Evolutionary conservation across 2,888 invertebrate species (phyloP), one percentile per base, ranked within the genome.

Genomic region (Cloeon dipterum): DNA sequence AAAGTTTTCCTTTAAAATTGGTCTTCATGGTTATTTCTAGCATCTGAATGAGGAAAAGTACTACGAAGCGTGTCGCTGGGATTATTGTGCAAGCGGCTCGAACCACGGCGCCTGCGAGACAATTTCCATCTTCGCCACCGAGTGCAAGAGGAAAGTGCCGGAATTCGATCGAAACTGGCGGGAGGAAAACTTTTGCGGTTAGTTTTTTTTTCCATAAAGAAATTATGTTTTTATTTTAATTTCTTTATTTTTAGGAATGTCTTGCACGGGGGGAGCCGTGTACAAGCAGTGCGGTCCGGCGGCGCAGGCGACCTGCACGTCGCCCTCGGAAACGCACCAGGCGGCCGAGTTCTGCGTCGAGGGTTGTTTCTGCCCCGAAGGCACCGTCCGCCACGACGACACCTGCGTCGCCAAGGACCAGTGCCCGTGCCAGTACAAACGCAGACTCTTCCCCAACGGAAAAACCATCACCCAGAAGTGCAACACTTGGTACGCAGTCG

Each of bases 331-430:
- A 39, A 41, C 46, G 1, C 42, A 49, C 3, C 44, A 45, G 19
- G 49, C 40, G 33, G 42, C 55, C 0, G 52, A 59, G 4, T 56
- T 63, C 20, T 89, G 88, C 48, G 73, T 76, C 36, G 86, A 88
- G 50, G 89, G 89, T 1, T 89, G 89, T 53, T 85, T 76, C 59
- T 89, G 89, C 51, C 83, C 86, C 0, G 59, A 66, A 13, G 83
- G 81, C 0, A 68, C 73, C 0, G 66, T 83, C 2, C 59, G 79
- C 5, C 74, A 83, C 44, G 68, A 72, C 3, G 71, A 73, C n/a
- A 63, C 65, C 23, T 89, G 89, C 49, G 68, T 88, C 29, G 59
- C 63, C 1, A 61, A 61, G 16, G 65, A 68, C 5, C 61, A 75
- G 39, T 91, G 91, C 48, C 86, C 89, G 0, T 91, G 91, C 46